These are phyloP conservation scores for Rhinophrynus dorsalis DNA, from an alignment of 2,797 vertebrate species.

Conservation along the genomic window DNA sequence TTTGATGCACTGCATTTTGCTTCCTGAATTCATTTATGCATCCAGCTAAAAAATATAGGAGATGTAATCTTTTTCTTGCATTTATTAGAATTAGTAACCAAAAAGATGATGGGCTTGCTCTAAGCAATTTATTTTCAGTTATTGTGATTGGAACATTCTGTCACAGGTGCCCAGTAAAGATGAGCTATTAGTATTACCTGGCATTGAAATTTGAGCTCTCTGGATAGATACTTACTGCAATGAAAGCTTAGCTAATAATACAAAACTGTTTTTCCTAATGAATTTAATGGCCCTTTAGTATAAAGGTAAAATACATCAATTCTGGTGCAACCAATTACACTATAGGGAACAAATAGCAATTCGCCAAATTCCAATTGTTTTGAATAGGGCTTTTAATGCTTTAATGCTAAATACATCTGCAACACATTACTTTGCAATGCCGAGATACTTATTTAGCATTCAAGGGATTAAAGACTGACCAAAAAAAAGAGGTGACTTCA, in stretches of 20 bases:
- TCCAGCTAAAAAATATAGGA: neutral
- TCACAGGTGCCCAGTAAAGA: conserved; percentile 4
- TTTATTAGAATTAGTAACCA: conserved; percentile 18
- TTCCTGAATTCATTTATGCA: conserved; percentile 20
- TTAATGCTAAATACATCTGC: too few species aligned
- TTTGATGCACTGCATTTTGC: neutral
- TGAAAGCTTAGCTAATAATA: neutral
- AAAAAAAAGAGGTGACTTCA: too few species aligned
- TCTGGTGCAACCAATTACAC: too few species aligned
- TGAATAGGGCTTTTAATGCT: too few species aligned
- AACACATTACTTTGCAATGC: too few species aligned
- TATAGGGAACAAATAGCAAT: too few species aligned
- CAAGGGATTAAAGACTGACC: too few species aligned
- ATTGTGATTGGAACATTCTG: conserved; percentile 10
- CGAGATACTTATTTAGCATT: too few species aligned
- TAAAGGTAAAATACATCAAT: too few species aligned
- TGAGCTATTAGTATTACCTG: conserved; percentile 9
- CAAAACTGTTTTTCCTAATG: neutral
- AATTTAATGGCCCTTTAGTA: too few species aligned
- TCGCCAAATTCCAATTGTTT: too few species aligned
- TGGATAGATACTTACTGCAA: neutral
- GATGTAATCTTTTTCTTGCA: neutral
- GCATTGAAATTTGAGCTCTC: neutral
- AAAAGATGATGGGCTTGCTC: conserved; percentile 5
- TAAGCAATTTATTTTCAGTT: conserved; percentile 22